Conservation (phyloP, 37 sponge, comb jelly and placozoan genomes). For the Spongilla lacustris region DNA sequence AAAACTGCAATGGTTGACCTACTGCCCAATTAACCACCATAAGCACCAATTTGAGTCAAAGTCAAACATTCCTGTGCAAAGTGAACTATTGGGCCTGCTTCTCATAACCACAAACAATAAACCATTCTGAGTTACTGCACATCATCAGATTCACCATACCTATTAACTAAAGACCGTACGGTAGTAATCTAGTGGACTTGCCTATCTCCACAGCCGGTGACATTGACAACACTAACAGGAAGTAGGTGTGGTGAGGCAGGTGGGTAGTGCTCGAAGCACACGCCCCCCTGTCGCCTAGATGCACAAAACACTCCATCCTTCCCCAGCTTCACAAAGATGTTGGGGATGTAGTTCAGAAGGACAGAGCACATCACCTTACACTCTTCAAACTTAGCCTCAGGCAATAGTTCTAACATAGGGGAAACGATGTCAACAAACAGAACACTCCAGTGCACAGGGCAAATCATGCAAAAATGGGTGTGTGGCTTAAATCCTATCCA, state of each 20-base stretch:
- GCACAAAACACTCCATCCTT: slow-evolving; percentile 73
- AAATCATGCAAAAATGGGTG: too few species aligned
- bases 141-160: too few species aligned
- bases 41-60: too few species aligned
- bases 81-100: too few species aligned
- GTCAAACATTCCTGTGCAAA: too few species aligned
- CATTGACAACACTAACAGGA: slow-evolving; percentile 74
- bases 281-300: slow-evolving; percentile 10
- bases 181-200: slow-evolving; percentile 5
- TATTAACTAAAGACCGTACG: too few species aligned
- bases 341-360: slow-evolving; percentile 49
- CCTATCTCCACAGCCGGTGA: slow-evolving; percentile 92
- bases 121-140: too few species aligned
- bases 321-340: slow-evolving; percentile 81
- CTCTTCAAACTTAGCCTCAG: slow-evolving; percentile 46
- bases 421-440: not conserved
- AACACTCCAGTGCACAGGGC: not conserved
- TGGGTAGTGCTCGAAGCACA: slow-evolving; percentile 47
- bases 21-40: too few species aligned
- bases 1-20: too few species aligned
- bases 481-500: too few species aligned
- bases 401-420: slow-evolving; percentile 12
- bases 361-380: slow-evolving; percentile 35
- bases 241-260: slow-evolving; percentile 46
- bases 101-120: too few species aligned